A percentile compares a stretch with the other conserved stretches of the same genome.
Evolutionary conservation across 2,888 invertebrate genomes (phyloP).

Genomic region (Nymphalis c-album): DNA sequence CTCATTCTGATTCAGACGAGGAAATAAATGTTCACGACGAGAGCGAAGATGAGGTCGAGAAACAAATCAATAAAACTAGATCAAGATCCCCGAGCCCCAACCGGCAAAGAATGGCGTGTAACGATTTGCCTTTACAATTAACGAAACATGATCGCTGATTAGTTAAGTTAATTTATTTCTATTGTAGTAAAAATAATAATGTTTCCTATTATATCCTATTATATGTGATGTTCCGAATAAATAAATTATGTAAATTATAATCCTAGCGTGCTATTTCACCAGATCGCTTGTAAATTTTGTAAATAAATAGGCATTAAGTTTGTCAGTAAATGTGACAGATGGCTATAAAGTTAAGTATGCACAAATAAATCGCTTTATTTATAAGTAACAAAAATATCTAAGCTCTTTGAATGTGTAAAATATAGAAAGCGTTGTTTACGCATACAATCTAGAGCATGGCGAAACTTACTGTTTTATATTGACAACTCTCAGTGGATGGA

Average conservation of each 20-base stretch:
- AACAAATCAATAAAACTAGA: conserved; percentile 63
- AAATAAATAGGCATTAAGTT: conserved; percentile 66
- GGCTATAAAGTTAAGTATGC: conserved; percentile 59
- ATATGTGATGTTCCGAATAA: conserved; percentile 56
- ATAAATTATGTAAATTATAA: conserved; percentile 63
- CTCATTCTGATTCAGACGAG: conserved; percentile 85
- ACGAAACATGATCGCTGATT: conserved; percentile 86
- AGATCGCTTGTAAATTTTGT: conserved; percentile 71
- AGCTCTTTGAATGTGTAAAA: conserved; percentile 33
- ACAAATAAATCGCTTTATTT: conserved; percentile 56
- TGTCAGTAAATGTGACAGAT: conserved; percentile 64
- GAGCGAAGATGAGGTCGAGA: conserved; percentile 83
- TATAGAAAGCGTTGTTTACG: conserved; percentile 32
- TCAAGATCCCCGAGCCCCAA: conserved; percentile 76
- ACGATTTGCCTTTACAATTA: conserved; percentile 85
- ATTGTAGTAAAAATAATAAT: conserved; percentile 59
- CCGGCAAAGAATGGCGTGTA: conserved; percentile 55
- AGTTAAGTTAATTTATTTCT: conserved; percentile 54
- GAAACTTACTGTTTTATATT: conserved; percentile 24
- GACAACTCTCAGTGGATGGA: conserved; percentile 3
- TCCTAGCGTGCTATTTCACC: conserved; percentile 48
- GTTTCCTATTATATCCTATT: conserved; percentile 59
- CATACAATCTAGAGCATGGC: conserved; percentile 25
- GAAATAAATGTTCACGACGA: conserved; percentile 93
- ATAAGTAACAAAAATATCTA: conserved; percentile 27